Conservation (phyloP, 2,113 vertebrate genomes). For the Crotophaga sulcirostris region DNA sequence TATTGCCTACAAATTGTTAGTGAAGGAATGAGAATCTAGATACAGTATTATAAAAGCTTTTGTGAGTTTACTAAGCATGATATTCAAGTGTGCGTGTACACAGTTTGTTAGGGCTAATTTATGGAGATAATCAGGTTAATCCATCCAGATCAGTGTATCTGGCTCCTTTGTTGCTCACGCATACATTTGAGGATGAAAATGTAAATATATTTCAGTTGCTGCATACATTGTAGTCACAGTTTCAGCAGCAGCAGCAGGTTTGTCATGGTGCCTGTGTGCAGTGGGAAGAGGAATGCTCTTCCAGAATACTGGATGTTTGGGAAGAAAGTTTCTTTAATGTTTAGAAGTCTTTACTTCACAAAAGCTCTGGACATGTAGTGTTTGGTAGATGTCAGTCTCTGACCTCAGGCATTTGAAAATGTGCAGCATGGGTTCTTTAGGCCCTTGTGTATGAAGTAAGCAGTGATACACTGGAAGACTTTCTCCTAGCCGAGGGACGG, state of each 20-base stretch:
- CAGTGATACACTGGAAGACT: no score
- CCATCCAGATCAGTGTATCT: neutral
- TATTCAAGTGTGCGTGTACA: neutral
- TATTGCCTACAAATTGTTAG: neutral
- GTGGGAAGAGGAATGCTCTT: neutral
- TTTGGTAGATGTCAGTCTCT: neutral
- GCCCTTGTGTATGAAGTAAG: neutral
- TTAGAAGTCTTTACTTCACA: neutral
- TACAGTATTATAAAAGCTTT: neutral
- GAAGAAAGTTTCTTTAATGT: neutral
- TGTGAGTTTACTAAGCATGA: neutral
- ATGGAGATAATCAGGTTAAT: neutral
- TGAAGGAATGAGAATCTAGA: neutral
- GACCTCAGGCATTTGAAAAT: neutral
- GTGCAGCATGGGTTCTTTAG: accelerated
- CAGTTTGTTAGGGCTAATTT: neutral
- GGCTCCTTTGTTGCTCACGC: neutral
- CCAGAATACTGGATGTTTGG: neutral
- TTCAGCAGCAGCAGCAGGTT: neutral
- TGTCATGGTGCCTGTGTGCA: accelerated
- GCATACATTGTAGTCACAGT: neutral
- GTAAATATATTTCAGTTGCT: neutral
- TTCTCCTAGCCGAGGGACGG: no score
- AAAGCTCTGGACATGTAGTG: neutral
- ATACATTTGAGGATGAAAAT: neutral